Conservation (phyloP, 2,113 vertebrate genomes). For the Scomber japonicus region DNA sequence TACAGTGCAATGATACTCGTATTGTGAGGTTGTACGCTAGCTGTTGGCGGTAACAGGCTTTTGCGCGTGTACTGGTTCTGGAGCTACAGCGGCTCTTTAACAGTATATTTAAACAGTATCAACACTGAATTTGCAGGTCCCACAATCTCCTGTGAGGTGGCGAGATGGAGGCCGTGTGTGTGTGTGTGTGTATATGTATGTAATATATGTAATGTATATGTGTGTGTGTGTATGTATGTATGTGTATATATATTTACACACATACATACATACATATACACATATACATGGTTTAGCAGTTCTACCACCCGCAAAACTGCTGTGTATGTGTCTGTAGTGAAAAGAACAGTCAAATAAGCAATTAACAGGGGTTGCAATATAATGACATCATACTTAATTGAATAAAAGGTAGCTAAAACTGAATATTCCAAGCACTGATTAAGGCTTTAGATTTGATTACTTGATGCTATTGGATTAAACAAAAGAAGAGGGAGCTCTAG, state of each 20-base stretch:
- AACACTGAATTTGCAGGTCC: constrained; percentile 47
- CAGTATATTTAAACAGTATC: constrained; percentile 58
- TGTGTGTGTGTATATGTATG: background rate
- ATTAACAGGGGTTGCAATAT: constrained; percentile 45
- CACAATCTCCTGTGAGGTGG: constrained; percentile 32
- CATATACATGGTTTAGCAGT: constrained; percentile 26
- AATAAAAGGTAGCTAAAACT: constrained; percentile 66
- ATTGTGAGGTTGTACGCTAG: constrained; percentile 56
- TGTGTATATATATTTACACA: background rate
- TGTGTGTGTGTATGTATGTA: background rate
- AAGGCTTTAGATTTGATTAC: constrained; percentile 77
- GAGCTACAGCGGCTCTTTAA: constrained; percentile 64
- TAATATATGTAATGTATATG: no score
- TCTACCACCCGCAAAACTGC: constrained; percentile 33
- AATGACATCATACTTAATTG: constrained; percentile 72
- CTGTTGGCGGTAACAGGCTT: constrained; percentile 57
- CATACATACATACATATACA: no score
- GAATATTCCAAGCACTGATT: constrained; percentile 70
- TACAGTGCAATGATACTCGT: constrained; percentile 68
- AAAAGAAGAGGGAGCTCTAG: constrained; percentile 44
- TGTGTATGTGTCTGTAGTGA: constrained; percentile 22
- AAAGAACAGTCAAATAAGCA: constrained; percentile 61
- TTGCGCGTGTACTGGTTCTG: constrained; percentile 49
- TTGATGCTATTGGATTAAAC: constrained; percentile 66
- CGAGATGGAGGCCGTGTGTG: constrained; percentile 23